These are phyloP conservation scores for Melieria picta DNA, from an alignment of 2,888 invertebrate genomes.

Conservation along the genomic window DNA sequence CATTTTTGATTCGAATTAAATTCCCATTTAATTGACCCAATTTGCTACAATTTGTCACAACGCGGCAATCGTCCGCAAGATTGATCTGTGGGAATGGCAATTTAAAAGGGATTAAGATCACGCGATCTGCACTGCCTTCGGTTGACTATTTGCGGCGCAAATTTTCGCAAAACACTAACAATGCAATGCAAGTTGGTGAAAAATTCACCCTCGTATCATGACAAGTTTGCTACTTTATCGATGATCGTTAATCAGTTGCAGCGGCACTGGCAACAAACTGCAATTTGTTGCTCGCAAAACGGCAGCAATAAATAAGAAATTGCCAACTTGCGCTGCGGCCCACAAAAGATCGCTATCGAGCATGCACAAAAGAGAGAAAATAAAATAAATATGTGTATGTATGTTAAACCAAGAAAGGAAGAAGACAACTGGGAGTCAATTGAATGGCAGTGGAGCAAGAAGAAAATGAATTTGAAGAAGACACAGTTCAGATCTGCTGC, in stretches of 20 bases:
- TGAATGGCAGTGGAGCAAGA: no score
- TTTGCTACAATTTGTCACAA: conserved; percentile 31
- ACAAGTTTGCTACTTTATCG: conserved; percentile 33
- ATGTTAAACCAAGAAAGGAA: no score
- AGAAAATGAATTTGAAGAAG: no score
- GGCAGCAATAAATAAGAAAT: neutral
- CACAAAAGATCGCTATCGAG: no score
- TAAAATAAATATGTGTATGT: no score
- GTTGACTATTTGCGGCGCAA: no score
- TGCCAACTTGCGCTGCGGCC: neutral
- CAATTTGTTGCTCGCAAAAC: conserved; percentile 29
- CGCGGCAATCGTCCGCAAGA: conserved; percentile 16
- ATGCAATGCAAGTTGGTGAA: conserved; percentile 24
- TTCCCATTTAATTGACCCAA: conserved; percentile 27
- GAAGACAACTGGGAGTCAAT: no score
- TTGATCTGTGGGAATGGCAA: conserved; percentile 27
- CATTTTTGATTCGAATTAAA: conserved; percentile 29
- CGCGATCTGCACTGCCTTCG: no score
- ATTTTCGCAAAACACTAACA: neutral
- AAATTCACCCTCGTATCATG: conserved; percentile 32
- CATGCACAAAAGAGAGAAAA: no score
- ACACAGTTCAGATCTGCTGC: no score
- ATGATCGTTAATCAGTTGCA: conserved; percentile 35
- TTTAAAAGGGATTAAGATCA: conserved; percentile 9
- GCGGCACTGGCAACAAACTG: neutral